Evolutionary conservation across 2,797 vertebrate species (phyloP).

Genomic region (Falco berigora): DNA sequence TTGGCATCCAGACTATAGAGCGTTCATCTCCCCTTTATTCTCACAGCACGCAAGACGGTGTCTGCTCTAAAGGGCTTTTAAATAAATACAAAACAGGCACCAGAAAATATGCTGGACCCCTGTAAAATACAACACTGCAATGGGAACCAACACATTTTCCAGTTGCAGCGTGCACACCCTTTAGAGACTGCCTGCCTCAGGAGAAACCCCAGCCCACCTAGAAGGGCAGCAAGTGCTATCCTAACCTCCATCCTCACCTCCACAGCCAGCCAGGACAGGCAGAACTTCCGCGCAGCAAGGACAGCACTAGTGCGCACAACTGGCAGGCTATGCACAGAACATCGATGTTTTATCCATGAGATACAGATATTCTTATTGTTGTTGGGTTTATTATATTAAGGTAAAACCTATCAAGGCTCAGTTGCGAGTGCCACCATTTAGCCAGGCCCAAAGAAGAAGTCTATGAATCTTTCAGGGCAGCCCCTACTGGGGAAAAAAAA

Average conservation of each 20-base stretch:
- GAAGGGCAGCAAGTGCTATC: not conserved
- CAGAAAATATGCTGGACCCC: not conserved
- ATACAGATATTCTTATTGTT: rapidly evolving
- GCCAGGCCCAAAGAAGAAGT: not conserved
- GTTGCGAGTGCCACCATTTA: not conserved
- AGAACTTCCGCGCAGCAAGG: not conserved
- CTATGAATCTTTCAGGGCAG: not conserved
- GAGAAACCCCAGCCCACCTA: not conserved
- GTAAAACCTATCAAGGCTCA: not conserved
- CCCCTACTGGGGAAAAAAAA: not conserved
- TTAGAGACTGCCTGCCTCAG: not conserved
- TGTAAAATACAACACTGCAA: not conserved
- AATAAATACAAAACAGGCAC: not conserved
- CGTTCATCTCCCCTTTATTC: not conserved
- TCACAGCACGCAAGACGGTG: not conserved
- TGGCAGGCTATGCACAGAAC: not conserved
- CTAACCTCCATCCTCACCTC: not conserved
- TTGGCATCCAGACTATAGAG: not conserved
- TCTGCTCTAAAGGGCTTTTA: not conserved
- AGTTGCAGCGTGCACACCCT: not conserved
- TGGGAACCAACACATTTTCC: not conserved
- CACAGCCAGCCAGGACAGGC: not conserved
- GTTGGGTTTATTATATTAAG: not conserved
- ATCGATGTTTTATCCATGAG: not conserved
- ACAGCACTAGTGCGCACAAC: not conserved